Evolutionary conservation across 2,113 vertebrate species (phyloP), one percentile per base, ranked within the genome.

Genomic region (Ammospiza caudacuta): DNA sequence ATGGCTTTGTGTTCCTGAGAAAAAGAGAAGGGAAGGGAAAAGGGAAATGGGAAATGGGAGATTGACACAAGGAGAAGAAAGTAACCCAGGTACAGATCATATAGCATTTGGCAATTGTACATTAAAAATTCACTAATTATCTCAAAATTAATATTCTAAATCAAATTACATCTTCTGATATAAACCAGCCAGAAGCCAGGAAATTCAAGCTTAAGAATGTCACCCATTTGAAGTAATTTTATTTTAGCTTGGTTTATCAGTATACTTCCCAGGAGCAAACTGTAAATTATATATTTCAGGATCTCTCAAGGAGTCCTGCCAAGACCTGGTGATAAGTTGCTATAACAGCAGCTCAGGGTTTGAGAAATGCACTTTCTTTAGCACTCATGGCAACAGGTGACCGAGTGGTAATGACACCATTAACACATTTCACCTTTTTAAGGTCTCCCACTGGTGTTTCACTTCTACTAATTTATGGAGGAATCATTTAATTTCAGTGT

Each of bases 351-450:
- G 74, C 81, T 70, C 85, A 57, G 46, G 70, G 81, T 14, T 87
- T 89, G 63, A 92, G 74, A 94, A 95, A 92, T 57, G 57, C 52
- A 74, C 75, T 94, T 92, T 76, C 12, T 59, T 82, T 76, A 6
- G 1, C 64, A 47, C 57, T 92, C 63, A 52, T 29, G 43, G 81
- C 78, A 94, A 94, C 87, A 89, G 75, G 95, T 96, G 94, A 96
- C 78, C 11, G 4, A 79, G 96, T 92, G 95, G 87, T 95, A 97
- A 96, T 96, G 94, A 80, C 63, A 92, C 79, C 67, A 94, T 97
- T 96, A 97, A 96, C 92, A 94, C 95, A 57, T 94, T 96, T 96
- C 91, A 87, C 87, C 62, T 85, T 84, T 95, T 96, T 94, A 96
- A 94, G 83, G 33, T 85, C 43, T 94, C 95, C 78, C 29, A 3